Evolutionary conservation across 2,113 vertebrate species (phyloP).

Genomic region (Laticauda laticaudata): DNA sequence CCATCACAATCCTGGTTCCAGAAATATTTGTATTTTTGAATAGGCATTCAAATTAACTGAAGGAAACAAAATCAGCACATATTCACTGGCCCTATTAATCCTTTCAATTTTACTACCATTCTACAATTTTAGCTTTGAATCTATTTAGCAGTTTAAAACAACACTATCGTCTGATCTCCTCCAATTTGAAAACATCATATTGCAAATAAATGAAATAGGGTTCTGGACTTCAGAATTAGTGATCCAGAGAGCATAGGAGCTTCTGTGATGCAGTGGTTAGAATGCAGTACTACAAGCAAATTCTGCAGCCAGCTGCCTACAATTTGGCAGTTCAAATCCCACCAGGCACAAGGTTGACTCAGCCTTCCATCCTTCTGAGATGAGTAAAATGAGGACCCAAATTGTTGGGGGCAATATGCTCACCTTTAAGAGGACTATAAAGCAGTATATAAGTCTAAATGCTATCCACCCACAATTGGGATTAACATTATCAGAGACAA

Average conservation of each 20-base stretch:
- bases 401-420: too few species aligned
- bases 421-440: too few species aligned
- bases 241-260: background rate
- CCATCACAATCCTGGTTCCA: background rate
- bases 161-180: background rate
- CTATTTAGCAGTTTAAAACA: background rate
- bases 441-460: too few species aligned
- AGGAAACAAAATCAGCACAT: background rate
- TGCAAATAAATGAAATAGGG: background rate
- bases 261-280: too few species aligned
- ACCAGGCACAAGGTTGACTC: too few species aligned
- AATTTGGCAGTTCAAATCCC: too few species aligned
- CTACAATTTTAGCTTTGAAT: background rate
- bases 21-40: slow-evolving; percentile 3
- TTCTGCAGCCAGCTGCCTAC: too few species aligned
- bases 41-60: background rate
- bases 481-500: background rate
- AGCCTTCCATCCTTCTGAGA: too few species aligned
- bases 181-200: background rate
- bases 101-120: background rate
- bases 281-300: too few species aligned
- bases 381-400: too few species aligned
- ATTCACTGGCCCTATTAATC: slow-evolving; percentile 20
- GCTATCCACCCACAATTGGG: background rate
- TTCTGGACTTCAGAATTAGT: background rate